Evolutionary conservation across 2,113 vertebrate species (phyloP).

Genomic region (Engraulis encrasicolus): DNA sequence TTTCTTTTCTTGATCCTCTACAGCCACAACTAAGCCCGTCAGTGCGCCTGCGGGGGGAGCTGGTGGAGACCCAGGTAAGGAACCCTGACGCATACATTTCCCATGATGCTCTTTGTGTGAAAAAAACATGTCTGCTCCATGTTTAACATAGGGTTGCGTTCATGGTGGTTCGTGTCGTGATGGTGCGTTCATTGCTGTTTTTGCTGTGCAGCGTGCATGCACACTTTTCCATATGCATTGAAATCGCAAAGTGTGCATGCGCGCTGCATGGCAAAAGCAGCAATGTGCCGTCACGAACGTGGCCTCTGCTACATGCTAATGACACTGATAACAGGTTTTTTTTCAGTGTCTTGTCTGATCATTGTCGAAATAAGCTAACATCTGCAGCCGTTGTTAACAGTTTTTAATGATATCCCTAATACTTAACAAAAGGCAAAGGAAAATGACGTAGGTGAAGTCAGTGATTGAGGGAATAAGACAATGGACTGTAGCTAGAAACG

Average conservation of each 20-base stretch:
- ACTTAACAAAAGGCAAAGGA: neutral
- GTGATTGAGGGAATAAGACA: neutral
- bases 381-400: neutral
- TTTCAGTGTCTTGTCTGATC: neutral
- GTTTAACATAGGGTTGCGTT: too few relatives aligned
- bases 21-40: conserved; percentile 31
- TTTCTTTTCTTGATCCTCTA: neutral
- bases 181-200: too few relatives aligned
- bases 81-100: neutral
- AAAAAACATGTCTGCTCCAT: neutral
- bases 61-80: conserved; percentile 32
- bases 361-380: neutral
- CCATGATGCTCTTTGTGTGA: neutral
- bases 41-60: conserved; percentile 30
- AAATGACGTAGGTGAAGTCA: neutral
- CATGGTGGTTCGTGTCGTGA: too few relatives aligned
- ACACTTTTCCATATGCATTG: neutral
- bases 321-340: neutral
- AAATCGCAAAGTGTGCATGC: too few relatives aligned
- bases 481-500: neutral
- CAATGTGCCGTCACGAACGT: too few relatives aligned
- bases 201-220: neutral
- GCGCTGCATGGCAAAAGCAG: too few relatives aligned
- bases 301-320: neutral
- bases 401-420: neutral